Base-by-base conservation (phyloP, 2,113 vertebrate species). In the Pituophis catenifer region DNA sequence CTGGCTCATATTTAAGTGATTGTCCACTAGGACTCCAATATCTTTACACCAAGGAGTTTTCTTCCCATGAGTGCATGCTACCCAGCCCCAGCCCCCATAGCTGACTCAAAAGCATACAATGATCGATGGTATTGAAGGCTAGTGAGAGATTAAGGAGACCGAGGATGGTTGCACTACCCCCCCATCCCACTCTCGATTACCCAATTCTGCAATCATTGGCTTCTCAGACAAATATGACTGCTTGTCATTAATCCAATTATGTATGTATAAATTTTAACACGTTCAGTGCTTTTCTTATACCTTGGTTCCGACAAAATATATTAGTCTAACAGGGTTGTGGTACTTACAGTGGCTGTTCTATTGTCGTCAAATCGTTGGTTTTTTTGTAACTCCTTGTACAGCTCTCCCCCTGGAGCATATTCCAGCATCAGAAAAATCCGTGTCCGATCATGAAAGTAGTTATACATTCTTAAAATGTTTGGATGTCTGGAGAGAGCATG, bases 401-500 rank as follows among this genome's bases (percentile, higher is more conserved):
- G 59, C 24, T 94, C 94, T 17, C 94, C 94, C 26, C 44, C 53
- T 23, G 92, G 85, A 90, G 92, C 92, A 81, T 94, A 94, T 62
- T 94, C 90, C 53, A 94, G 59, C 90, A 94, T 93, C 24, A 94
- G 92, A 86, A 89, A 94, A 85, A 94, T 85, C 19, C 90, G 86
- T 7, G 58, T 91, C 50, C 70, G 75, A 53, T 94, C 94, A 9
- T 94, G 92, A 38, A 94, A 94, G 38, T 93, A 94, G 44, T 93
- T 93, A 65, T 91, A 94, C 65, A 94, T 90, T 38, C 92, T 90
- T 91, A 94, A 48, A 65, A 93, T 93, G 91, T 94, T 94, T 55
- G 90, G 92, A 89, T 94, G 92, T 50, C 94, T 94, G 24, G 86
- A 59, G 21, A 59, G 10, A n/a, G 3, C 21, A 52, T 6, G 1